These are phyloP conservation scores for Microtus richardsoni DNA, from an alignment of 2,113 vertebrate genomes.

Conservation along the genomic window DNA sequence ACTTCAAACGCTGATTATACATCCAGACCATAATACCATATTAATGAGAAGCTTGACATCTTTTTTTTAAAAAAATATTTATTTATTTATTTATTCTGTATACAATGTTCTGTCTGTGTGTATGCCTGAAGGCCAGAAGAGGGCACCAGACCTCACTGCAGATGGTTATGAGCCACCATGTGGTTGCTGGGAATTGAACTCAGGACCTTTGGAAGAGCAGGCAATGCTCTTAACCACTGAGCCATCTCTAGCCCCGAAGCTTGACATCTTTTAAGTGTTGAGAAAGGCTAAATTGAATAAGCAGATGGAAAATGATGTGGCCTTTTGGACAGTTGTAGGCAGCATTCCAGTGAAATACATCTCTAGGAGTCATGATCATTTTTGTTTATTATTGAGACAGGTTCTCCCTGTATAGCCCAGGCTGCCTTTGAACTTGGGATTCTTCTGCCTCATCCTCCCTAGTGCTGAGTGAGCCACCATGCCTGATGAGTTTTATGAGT, in stretches of 20 bases:
- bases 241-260: not conserved
- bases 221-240: too few species aligned
- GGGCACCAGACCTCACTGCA: too few species aligned
- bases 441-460: not conserved
- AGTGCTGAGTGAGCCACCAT: too few species aligned
- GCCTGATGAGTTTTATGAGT: too few species aligned
- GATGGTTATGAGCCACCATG: too few species aligned
- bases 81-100: too few species aligned
- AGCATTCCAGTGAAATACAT: not conserved
- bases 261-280: not conserved
- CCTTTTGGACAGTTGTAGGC: not conserved
- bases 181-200: too few species aligned
- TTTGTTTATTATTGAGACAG: not conserved
- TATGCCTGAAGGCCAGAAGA: too few species aligned
- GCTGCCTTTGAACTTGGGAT: not conserved
- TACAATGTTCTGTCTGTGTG: too few species aligned
- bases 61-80: not conserved
- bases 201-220: too few species aligned
- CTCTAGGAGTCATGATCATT: not conserved
- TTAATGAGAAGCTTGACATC: not conserved
- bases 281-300: not conserved
- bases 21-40: not conserved
- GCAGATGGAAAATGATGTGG: not conserved
- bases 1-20: not conserved
- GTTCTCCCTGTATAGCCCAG: not conserved